phyloP scores from a whole-genome alignment of 2,113 vertebrate genomes.

The Aphyosemion australe region DNA sequence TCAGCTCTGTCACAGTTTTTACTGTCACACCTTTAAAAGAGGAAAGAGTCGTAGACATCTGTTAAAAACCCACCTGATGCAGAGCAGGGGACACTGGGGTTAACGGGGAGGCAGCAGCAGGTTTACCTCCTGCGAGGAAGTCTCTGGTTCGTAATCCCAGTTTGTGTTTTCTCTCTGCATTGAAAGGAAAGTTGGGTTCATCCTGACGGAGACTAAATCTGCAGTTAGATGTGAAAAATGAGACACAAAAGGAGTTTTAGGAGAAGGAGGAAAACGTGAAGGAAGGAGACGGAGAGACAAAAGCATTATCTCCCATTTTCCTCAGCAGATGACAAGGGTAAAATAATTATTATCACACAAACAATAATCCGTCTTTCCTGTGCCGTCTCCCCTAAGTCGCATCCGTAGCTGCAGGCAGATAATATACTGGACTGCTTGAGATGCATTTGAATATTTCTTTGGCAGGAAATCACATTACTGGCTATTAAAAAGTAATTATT shows the following conservation, averaged over 20 bases:
- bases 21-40: no score
- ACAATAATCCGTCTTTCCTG: conserved; percentile 81
- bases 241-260: conserved; percentile 12
- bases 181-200: conserved; percentile 1
- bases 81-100: neutral
- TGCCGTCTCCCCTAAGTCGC: conserved; percentile 70
- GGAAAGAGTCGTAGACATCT: no score
- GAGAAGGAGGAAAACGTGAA: conserved; percentile 38
- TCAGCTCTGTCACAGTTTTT: no score
- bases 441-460: conserved; percentile 87
- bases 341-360: conserved; percentile 83
- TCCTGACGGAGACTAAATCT: neutral
- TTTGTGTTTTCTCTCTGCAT: neutral
- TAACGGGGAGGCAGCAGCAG: neutral
- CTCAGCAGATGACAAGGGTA: conserved; percentile 72
- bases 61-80: no score
- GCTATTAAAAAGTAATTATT: conserved; percentile 90
- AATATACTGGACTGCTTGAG: conserved; percentile 86
- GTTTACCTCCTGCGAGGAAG: neutral
- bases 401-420: conserved; percentile 80
- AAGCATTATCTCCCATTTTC: conserved; percentile 69
- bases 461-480: conserved; percentile 85
- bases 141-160: neutral
- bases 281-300: conserved; percentile 57
- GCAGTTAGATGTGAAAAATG: conserved; percentile 18